Base-by-base conservation (phyloP, 2,113 vertebrate genomes). In the Pterophyllum scalare region DNA sequence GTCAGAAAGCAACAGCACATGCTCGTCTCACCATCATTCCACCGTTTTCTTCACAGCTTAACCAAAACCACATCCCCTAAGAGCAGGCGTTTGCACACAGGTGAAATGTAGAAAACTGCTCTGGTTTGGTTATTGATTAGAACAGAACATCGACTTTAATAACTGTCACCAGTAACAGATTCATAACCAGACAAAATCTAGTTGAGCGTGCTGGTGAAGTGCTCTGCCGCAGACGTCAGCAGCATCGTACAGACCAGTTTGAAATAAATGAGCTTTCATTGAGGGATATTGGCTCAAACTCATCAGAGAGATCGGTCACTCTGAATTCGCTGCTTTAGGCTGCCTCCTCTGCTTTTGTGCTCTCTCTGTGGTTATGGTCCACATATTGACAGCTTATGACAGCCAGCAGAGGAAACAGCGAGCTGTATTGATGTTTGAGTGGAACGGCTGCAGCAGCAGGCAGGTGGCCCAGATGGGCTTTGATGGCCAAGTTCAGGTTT, bases 311-410 rank as follows among this genome's bases (percentile, higher is more conserved):
- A 52, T 49, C 46, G 6, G 5, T 20, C 40, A 49, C 10, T 54
- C 19, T 54, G 8, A 20, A 54, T 54, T 54, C 19, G 2, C 17
- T 52, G 17, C 49, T 49, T 49, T n/a, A 52, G 52, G 24, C 17
- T 15, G 19, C 24, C 35, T n/a, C 40, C 11, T 3, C 46, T 74
- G 65, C 82, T 83, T 61, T 26, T 61, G 46, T 59, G 26, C 12
- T 22, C 28, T 38, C 11, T 38, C 57, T 20, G 35, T 65, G 56
- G 59, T 57, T n/a, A 40, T 7, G 1, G 43, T 59, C 81, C 79
- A 59, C 60, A 10, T 75, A 84, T 81, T 31, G 86, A 81, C 84
- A 49, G 54, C 13, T 88, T 88, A 91, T 81, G 81, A 77, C 77
- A 17, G 61, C 33, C 82, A 58, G 83, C 46, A 40, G 65, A 56